Conservation (phyloP, 1,140 invertebrate species). For the Ceratina japonica region DNA sequence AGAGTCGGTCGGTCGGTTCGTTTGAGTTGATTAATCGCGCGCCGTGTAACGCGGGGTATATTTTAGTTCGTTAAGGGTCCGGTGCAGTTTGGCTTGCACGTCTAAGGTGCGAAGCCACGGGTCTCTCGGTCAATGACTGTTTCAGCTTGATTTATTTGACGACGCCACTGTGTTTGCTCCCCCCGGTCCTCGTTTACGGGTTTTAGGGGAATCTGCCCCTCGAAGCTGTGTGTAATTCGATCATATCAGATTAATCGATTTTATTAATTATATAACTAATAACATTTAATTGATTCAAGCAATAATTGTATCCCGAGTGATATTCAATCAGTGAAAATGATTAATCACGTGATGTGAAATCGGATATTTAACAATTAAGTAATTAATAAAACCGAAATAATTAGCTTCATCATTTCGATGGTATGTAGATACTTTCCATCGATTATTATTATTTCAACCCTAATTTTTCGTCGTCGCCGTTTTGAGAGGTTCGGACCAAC, state of each 20-base stretch:
- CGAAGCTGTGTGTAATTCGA: no score
- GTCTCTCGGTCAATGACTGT: constrained; percentile 1
- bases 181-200: neutral
- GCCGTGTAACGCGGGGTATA: neutral
- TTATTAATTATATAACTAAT: no score
- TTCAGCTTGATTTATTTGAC: neutral
- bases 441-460: no score
- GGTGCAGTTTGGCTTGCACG: neutral
- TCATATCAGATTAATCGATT: no score
- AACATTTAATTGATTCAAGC: no score
- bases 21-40: constrained; percentile 23
- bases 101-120: neutral
- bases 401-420: no score
- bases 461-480: constrained; percentile 6
- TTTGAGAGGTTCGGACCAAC: constrained; percentile 19
- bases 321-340: no score
- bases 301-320: no score
- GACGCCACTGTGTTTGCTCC: neutral
- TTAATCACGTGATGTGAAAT: no score
- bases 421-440: no score
- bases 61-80: constrained; percentile 9
- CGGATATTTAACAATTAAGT: no score
- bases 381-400: no score
- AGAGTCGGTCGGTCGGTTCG: neutral
- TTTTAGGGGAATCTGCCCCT: neutral